These are phyloP conservation scores for Scaptomyza pallida DNA, from an alignment of 1,140 invertebrate genomes.

Conservation along the genomic window DNA sequence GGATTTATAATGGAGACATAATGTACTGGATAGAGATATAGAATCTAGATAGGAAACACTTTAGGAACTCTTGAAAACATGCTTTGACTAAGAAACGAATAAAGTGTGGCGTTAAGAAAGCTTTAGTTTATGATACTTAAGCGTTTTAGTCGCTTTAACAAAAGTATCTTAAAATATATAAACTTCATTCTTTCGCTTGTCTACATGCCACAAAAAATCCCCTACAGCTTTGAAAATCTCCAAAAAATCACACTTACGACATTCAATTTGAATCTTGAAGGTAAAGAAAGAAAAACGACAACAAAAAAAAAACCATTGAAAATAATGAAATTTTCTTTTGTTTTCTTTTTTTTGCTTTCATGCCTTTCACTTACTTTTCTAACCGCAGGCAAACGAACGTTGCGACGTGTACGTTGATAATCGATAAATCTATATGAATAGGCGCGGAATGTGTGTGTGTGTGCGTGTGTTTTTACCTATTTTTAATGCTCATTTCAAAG, in stretches of 20 bases:
- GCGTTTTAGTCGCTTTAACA: no score
- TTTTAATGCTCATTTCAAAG: conserved; percentile 55
- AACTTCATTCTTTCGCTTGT: not conserved
- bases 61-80: no score
- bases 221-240: conserved; percentile 5
- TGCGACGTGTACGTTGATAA: conserved; percentile 57
- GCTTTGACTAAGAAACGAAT: no score
- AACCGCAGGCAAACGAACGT: conserved; percentile 36
- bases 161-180: no score
- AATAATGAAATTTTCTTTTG: conserved; percentile 47
- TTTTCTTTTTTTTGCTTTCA: conserved; percentile 3
- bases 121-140: no score
- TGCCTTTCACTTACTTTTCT: conserved; percentile 35
- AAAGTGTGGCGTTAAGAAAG: no score
- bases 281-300: conserved; percentile 29
- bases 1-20: no score
- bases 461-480: conserved; percentile 40
- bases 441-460: conserved; percentile 1
- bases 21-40: no score
- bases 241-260: conserved; percentile 54
- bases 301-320: conserved; percentile 35
- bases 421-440: conserved; percentile 64
- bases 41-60: no score
- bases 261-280: conserved; percentile 28
- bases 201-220: not conserved